Percentiles rank a stretch among this genome's conserved stretches.
Conservation (phyloP, 2,888 invertebrate genomes). For the Pammene fasciana region DNA sequence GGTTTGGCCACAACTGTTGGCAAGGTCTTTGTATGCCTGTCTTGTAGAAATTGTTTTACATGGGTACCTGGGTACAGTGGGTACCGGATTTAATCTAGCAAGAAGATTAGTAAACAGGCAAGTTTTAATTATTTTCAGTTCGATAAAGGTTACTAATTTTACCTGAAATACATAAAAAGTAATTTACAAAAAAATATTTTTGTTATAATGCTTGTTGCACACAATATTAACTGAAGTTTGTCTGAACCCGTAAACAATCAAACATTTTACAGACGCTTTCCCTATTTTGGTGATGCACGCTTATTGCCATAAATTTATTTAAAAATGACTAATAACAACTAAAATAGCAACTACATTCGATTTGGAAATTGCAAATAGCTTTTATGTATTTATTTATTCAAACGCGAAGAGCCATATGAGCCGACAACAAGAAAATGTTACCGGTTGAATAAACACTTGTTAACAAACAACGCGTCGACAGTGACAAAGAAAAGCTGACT, state of each 20-base stretch:
- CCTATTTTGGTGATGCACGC: no score
- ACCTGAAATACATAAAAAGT: no score
- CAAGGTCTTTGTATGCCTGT: neutral
- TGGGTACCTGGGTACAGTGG: no score
- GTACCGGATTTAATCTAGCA: no score
- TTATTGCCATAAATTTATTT: neutral
- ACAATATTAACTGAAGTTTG: no score
- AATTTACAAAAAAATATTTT: no score
- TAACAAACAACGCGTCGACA: slow-evolving; percentile 1
- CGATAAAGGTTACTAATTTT: no score
- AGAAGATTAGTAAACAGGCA: no score
- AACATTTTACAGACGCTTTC: no score
- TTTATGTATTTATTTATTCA: neutral
- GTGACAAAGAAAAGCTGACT: slow-evolving; percentile 22
- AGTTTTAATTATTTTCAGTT: no score
- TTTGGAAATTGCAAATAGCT: neutral
- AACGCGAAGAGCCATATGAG: neutral
- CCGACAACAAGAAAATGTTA: neutral
- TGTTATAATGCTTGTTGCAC: no score
- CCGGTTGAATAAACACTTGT: neutral
- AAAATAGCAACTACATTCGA: neutral
- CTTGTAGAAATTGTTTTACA: neutral
- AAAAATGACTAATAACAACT: neutral
- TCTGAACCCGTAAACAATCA: no score
- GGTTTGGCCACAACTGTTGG: slow-evolving; percentile 2